These are phyloP conservation scores for Elgaria multicarinata DNA, from an alignment of 2,113 vertebrate species.

Conservation along the genomic window DNA sequence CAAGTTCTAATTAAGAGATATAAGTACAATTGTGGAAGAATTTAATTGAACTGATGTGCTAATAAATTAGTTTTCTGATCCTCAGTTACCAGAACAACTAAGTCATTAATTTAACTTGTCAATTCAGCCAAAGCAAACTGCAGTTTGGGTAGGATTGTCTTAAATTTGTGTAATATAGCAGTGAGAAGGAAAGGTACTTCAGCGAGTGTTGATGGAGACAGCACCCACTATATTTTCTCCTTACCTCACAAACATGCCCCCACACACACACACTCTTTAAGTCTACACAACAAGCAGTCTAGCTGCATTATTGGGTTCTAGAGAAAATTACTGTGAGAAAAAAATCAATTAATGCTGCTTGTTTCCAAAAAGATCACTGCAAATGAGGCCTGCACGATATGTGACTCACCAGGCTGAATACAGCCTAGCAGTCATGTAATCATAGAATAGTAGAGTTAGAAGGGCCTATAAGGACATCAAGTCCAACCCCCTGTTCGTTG, in stretches of 20 bases:
- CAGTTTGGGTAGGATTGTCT: background rate
- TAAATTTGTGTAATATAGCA: background rate
- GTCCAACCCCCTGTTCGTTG: no score
- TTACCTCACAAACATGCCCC: background rate
- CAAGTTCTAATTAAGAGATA: slow-evolving; percentile 23
- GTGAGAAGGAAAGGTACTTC: background rate
- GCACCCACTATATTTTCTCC: background rate
- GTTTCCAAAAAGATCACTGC: background rate
- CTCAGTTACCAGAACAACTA: slow-evolving; percentile 21
- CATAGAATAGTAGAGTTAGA: no score
- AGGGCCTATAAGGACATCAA: no score
- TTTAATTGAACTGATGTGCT: slow-evolving; percentile 18
- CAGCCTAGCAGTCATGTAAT: background rate
- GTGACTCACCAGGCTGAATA: background rate
- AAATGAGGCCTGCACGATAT: background rate
- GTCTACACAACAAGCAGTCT: background rate
- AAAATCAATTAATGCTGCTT: background rate
- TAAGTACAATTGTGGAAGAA: slow-evolving; percentile 12
- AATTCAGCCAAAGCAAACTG: background rate
- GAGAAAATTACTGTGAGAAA: background rate
- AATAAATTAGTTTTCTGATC: slow-evolving; percentile 28
- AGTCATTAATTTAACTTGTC: slow-evolving; percentile 32
- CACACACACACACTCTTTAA: no score
- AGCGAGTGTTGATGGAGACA: background rate
- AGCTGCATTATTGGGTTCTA: background rate